Evolutionary conservation across 2,888 invertebrate species (phyloP), one percentile per base, ranked within the genome.

Genomic region (Hofmannophila pseudospretella): DNA sequence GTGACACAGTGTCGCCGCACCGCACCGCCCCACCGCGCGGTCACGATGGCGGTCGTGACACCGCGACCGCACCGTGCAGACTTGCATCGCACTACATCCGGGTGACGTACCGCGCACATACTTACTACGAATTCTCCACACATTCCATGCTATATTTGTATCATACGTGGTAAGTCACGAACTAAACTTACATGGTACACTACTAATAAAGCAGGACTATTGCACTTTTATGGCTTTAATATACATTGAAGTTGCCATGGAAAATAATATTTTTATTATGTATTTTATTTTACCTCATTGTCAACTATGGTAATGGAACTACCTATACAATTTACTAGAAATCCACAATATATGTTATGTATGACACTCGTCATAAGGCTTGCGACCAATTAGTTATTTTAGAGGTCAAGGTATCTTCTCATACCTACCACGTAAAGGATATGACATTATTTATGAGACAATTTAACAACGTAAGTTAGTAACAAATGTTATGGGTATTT

Each of bases 401-500:
- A 62, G 67, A 63, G 66, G 67, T 71, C 71, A 70, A 66, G 64
- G 68, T 45, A 54, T 23, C 19, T 41, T 36, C n/a, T n/a, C 33
- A 44, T 47, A 52, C 48, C 42, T 55, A 47, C 48, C 48, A 47
- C 23, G n/a, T 44, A 47, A 34, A n/a, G n/a, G 32, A 49, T 49
- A 43, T 41, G 42, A 44, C 36, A 46, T 50, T 46, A 45, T 51
- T 54, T 51, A 52, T 51, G 43, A 27, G 35, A 44, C 41, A 32
- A 41, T 52, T 48, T 49, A 42, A 38, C 40, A 32, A 25, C 38
- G 28, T 11, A 12, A 2, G 12, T 27, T 27, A 7, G 2, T 2
- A 27, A 11, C 11, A 27, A 10, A 4, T 23, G n/a, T 23, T 23
- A 23, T 23, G 7, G 27, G 11, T 7, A 27, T 3, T 27, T 1